Evolutionary conservation across 2,797 vertebrate genomes (phyloP).

Genomic region (Gymnoscopelus microlampas): DNA sequence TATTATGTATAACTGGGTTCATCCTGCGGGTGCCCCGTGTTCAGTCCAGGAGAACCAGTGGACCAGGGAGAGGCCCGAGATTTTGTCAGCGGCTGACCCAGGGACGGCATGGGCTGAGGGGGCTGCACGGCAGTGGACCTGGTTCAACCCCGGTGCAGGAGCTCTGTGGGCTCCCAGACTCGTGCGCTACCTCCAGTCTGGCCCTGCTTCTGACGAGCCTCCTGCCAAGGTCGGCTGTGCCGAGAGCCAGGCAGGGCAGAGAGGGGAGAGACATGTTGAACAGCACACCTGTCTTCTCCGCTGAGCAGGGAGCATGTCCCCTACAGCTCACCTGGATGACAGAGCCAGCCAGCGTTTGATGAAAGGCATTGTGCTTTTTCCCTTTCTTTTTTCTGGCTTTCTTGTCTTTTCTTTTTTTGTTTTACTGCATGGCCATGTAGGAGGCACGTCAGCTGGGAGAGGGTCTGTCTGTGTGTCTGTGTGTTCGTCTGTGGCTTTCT

Average conservation of each 20-base stretch:
- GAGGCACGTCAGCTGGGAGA: too few relatives aligned
- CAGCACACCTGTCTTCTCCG: slow-evolving; percentile 67
- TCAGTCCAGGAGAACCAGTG: slow-evolving; percentile 28
- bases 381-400: not conserved
- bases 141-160: slow-evolving; percentile 53
- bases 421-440: too few relatives aligned
- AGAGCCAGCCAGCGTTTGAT: slow-evolving; percentile 21
- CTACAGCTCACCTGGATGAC: slow-evolving; percentile 37
- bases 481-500: too few relatives aligned
- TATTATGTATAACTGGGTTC: slow-evolving; percentile 75
- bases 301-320: slow-evolving; percentile 41
- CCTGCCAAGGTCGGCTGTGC: slow-evolving; percentile 64
- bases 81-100: slow-evolving; percentile 50
- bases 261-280: slow-evolving; percentile 57
- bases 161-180: slow-evolving; percentile 60
- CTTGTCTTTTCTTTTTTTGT: not conserved
- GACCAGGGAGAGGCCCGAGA: slow-evolving; percentile 42
- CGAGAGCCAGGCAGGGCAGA: slow-evolving; percentile 48
- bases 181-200: slow-evolving; percentile 58
- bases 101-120: slow-evolving; percentile 38
- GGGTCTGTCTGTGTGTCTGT: too few relatives aligned
- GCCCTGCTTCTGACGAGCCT: slow-evolving; percentile 69
- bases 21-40: slow-evolving; percentile 61
- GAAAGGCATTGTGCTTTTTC: not conserved
- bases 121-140: slow-evolving; percentile 40